Conservation (phyloP, 2,797 vertebrate genomes). For the Sebastes itinus region DNA sequence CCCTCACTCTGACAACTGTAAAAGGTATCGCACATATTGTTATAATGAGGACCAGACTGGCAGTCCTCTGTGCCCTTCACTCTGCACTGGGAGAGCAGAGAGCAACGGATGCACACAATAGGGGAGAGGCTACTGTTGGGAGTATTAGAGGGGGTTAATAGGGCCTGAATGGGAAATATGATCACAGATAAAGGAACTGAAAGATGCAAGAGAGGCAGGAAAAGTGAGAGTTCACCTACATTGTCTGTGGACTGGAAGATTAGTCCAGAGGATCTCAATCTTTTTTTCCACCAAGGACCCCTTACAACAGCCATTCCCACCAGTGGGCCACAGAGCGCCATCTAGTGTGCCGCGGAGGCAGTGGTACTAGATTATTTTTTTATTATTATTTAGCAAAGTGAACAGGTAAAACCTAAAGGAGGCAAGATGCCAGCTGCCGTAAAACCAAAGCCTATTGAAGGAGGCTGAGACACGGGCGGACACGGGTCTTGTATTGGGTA, state of each 20-base stretch:
- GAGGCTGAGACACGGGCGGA: too few species aligned
- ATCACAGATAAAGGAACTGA: background rate
- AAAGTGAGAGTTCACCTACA: background rate
- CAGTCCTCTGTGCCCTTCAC: constrained; percentile 80
- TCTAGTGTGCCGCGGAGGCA: too few species aligned
- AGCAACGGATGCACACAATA: background rate
- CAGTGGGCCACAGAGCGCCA: too few species aligned
- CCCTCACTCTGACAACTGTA: constrained; percentile 85
- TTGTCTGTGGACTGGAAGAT: background rate
- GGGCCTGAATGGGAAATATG: constrained; percentile 4
- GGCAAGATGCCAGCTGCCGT: too few species aligned
- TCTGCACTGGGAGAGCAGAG: constrained; percentile 22
- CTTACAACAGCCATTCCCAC: too few species aligned
- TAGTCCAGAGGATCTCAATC: background rate
- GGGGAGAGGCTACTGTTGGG: background rate
- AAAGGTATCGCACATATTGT: constrained; percentile 87
- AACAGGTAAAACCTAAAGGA: too few species aligned
- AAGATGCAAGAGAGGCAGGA: background rate
- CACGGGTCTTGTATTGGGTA: too few species aligned
- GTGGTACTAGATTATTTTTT: too few species aligned
- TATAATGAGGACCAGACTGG: constrained; percentile 84
- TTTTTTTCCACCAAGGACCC: too few species aligned
- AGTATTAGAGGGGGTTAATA: background rate
- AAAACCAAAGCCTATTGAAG: too few species aligned
- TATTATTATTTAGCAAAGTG: too few species aligned